Percentiles rank a stretch among this genome's conserved stretches.
These are phyloP conservation scores for Aporrectodea caliginosa DNA, from an alignment of 1,140 invertebrate genomes.

Conservation along the genomic window DNA sequence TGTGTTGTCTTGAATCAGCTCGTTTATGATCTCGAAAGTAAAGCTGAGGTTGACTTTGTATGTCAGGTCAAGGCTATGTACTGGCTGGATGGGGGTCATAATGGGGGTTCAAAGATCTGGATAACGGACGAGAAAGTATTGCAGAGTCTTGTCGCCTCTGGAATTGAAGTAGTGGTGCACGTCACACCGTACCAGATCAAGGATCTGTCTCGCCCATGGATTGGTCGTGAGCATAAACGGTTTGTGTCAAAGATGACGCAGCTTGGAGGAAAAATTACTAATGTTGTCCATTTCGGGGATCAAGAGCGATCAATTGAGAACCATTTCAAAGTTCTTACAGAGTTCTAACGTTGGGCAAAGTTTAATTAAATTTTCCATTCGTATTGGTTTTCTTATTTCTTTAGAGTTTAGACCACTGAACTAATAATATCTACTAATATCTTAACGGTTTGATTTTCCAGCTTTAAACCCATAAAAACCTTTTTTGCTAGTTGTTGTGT, in stretches of 20 bases:
- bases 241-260: conserved; percentile 67
- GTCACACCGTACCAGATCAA: conserved; percentile 77
- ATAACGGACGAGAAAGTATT: conserved; percentile 70
- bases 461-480: too few relatives aligned
- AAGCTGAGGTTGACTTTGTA: conserved; percentile 38
- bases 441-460: too few relatives aligned
- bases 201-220: conserved; percentile 73
- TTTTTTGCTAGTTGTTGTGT: too few relatives aligned
- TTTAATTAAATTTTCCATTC: too few relatives aligned
- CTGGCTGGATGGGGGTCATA: conserved; percentile 83
- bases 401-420: too few relatives aligned
- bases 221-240: conserved; percentile 71
- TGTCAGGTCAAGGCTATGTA: conserved; percentile 63
- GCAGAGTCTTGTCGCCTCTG: conserved; percentile 62
- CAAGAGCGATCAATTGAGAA: conserved; percentile 62
- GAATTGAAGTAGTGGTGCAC: conserved; percentile 61
- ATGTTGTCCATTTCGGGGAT: conserved; percentile 66
- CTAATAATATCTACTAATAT: too few relatives aligned
- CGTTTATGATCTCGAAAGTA: conserved; percentile 71
- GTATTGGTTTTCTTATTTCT: too few relatives aligned
- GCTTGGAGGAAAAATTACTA: conserved; percentile 63
- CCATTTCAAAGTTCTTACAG: conserved; percentile 60
- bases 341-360: too few relatives aligned
- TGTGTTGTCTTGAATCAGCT: conserved; percentile 87
- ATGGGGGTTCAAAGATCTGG: conserved; percentile 77